Percentiles rank a stretch among this genome's conserved stretches.
Conservation (phyloP, 2,113 vertebrate species). For the Aegypius monachus region DNA sequence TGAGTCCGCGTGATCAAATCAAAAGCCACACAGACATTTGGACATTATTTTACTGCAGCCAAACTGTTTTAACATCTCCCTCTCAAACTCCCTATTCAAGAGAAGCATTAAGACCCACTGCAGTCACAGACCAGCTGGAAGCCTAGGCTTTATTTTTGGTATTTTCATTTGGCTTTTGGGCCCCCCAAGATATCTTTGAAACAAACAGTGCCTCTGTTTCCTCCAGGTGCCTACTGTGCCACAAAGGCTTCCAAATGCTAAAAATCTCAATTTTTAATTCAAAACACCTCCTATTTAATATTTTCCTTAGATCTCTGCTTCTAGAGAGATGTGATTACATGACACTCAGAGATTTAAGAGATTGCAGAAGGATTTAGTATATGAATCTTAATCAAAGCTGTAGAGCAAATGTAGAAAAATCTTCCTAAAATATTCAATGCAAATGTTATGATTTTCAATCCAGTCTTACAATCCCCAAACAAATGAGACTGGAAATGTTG, state of each 20-base stretch:
- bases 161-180: background rate
- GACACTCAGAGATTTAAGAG: conserved; percentile 37
- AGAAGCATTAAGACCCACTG: background rate
- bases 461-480: background rate
- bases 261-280: conserved; percentile 14
- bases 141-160: background rate
- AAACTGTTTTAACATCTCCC: background rate
- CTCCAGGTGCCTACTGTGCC: background rate
- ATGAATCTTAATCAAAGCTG: conserved; percentile 44
- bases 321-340: background rate
- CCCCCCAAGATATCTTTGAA: background rate
- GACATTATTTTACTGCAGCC: background rate
- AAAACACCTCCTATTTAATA: background rate
- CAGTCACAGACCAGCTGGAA: background rate
- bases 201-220: background rate
- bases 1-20: background rate
- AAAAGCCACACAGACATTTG: background rate
- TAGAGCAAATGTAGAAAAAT: conserved; percentile 30
- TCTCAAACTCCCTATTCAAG: background rate
- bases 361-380: conserved; percentile 20
- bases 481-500: background rate
- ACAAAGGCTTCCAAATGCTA: background rate
- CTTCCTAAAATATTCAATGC: conserved; percentile 19
- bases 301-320: conserved; percentile 24
- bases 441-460: conserved; percentile 11